Evolutionary conservation across 2,797 vertebrate genomes (phyloP), one percentile per base, ranked within the genome.

Genomic region (Rhinatrema bivittatum): DNA sequence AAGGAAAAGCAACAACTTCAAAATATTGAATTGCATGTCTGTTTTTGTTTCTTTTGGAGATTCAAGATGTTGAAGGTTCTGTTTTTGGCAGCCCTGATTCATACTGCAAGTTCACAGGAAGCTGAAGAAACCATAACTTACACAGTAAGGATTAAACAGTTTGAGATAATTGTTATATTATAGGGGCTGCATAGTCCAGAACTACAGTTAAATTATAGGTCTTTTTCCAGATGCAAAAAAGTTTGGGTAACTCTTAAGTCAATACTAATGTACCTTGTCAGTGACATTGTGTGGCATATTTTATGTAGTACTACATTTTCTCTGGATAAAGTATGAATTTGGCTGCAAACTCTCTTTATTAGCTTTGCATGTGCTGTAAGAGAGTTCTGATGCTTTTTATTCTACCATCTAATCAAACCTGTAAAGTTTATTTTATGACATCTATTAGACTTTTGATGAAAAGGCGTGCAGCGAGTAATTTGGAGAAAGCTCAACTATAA

Each of bases 71-170:
- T 78, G 73, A 71, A 63, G 67, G 64, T 65, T 46, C 45, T 66
- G 53, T 64, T 79, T 70, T 65, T 86, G 56, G 70, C 70, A 33
- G 57, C 72, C 43, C 77, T 88, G 64, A 48, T 88, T 62, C 78
- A 91, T 51, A 71, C 76, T 36, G 85, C 86, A 46, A 62, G 82
- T 36, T 80, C 88, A 32, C 91, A 96, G 74, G 90, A 91, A 56
- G 68, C 73, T 1, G 91, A 94, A 42, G 93, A 97, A 76, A 93
- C 90, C 38, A 79, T 96, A 70, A 91, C 89, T 2, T 95, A 91
- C 65, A 91, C 90, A 65, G 94, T 91, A 79, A 94, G 90, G 63
- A 50, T 20, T 40, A 29, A 56, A 37, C 59, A 50, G 52, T 47
- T 26, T 8, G 39, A 43, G 53, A 37, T 59, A 56, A 57, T 32